A percentile compares a stretch with the other conserved stretches of the same genome.
Conservation (phyloP, 2,113 vertebrate species). For the Mungos mungo region DNA sequence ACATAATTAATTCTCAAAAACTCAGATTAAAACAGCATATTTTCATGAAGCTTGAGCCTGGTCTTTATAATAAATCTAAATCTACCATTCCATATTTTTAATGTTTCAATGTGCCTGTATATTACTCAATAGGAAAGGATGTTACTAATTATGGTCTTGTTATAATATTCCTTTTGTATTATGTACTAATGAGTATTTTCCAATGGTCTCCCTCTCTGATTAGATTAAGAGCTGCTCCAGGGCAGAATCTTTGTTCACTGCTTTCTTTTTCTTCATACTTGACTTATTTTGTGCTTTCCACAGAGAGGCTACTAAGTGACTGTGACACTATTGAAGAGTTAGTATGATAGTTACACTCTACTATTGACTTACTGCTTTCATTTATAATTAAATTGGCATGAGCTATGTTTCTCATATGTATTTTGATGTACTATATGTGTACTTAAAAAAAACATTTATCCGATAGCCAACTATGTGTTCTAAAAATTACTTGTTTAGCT, state of each 20-base stretch:
- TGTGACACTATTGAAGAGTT: conserved; percentile 2
- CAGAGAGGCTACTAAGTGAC: not conserved
- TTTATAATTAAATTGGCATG: conserved; percentile 20
- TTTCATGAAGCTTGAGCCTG: conserved; percentile 16
- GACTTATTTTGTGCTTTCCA: conserved; percentile 32
- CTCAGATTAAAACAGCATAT: not conserved
- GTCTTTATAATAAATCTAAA: conserved; percentile 40
- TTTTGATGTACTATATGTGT: not conserved
- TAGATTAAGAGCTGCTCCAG: not conserved
- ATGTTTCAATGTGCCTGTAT: not conserved
- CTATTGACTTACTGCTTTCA: not conserved
- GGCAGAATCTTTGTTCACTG: not conserved
- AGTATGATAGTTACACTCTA: conserved; percentile 16
- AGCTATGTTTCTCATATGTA: not conserved
- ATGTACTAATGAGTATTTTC: not conserved
- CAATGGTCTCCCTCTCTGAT: not conserved
- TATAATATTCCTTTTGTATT: not conserved
- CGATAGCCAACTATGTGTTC: not conserved
- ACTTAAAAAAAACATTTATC: not conserved
- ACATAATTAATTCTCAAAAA: conserved; percentile 5
- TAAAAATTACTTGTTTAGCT: conserved; percentile 11
- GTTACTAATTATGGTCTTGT: conserved; percentile 2
- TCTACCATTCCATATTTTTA: not conserved
- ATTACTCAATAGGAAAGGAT: not conserved
- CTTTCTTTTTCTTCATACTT: not conserved